These are phyloP conservation scores for Platalea minor DNA, from an alignment of 2,797 vertebrate genomes.

Conservation along the genomic window DNA sequence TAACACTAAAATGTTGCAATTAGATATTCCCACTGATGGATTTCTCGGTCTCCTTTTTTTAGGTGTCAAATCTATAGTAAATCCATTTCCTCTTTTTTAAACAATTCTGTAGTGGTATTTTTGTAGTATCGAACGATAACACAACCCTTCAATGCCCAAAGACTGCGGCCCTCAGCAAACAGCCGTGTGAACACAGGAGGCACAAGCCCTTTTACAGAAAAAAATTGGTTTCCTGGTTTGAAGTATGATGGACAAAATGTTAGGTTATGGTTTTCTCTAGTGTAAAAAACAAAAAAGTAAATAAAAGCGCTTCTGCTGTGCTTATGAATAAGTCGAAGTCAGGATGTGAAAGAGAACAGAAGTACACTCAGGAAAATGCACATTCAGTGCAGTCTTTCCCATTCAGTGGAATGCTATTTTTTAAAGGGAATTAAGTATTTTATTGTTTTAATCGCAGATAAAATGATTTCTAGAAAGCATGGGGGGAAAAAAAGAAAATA, in stretches of 20 bases:
- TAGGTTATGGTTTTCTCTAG: neutral
- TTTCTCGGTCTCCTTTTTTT: conserved; percentile 73
- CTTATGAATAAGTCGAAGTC: neutral
- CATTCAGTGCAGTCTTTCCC: neutral
- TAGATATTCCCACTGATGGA: conserved; percentile 2
- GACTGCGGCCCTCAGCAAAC: conserved; percentile 97
- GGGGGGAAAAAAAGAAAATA: accelerated
- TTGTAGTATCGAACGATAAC: conserved; percentile 78
- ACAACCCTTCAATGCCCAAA: conserved; percentile 96
- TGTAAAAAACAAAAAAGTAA: neutral
- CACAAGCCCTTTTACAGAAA: conserved; percentile 82
- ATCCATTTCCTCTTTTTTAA: conserved; percentile 63
- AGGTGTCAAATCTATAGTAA: conserved; percentile 56
- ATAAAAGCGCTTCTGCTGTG: accelerated
- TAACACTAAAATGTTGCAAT: neutral
- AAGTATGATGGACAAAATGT: neutral
- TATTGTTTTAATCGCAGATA: neutral
- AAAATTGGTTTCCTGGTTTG: conserved; percentile 70
- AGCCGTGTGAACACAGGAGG: conserved; percentile 86
- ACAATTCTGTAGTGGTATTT: conserved; percentile 65
- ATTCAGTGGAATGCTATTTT: neutral
- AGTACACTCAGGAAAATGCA: neutral
- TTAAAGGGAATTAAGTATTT: neutral
- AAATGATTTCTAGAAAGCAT: neutral
- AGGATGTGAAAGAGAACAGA: neutral